Evolutionary conservation across 2,113 vertebrate species (phyloP).

Genomic region (Grallaria varia): DNA sequence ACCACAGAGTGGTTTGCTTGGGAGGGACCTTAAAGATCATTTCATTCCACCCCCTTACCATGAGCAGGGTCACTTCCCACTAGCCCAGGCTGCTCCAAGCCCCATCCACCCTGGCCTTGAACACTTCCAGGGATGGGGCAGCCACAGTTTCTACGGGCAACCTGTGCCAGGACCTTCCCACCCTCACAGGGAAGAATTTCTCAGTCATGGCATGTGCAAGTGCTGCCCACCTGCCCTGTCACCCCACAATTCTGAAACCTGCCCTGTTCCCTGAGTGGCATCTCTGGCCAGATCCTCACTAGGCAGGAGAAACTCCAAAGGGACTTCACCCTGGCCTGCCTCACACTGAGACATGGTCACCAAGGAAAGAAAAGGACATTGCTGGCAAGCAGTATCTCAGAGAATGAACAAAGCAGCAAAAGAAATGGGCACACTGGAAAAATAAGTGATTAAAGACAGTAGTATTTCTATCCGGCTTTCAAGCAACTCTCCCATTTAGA

Average conservation of each 20-base stretch:
- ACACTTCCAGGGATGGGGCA: background rate
- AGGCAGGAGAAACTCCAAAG: background rate
- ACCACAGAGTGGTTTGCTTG: background rate
- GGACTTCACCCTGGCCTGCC: background rate
- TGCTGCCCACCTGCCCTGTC: background rate
- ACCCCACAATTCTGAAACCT: background rate
- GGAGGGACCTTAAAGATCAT: background rate
- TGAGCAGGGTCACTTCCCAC: background rate
- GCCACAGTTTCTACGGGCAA: background rate
- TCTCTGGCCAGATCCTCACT: background rate
- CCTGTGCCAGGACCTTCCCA: background rate
- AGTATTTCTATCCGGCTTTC: background rate
- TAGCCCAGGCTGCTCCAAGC: rapidly evolving
- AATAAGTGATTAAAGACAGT: background rate
- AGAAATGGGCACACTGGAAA: background rate
- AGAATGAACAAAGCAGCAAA: background rate
- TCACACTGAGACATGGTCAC: rapidly evolving
- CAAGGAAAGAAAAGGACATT: background rate
- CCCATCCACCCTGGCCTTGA: rapidly evolving
- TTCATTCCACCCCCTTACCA: background rate
- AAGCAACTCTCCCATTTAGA: background rate
- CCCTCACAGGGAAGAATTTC: background rate
- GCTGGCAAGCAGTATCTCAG: background rate
- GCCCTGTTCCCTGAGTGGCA: background rate
- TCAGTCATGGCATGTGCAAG: background rate